These are phyloP conservation scores for Anser cygnoides DNA, from an alignment of 2,113 vertebrate genomes.

Conservation along the genomic window DNA sequence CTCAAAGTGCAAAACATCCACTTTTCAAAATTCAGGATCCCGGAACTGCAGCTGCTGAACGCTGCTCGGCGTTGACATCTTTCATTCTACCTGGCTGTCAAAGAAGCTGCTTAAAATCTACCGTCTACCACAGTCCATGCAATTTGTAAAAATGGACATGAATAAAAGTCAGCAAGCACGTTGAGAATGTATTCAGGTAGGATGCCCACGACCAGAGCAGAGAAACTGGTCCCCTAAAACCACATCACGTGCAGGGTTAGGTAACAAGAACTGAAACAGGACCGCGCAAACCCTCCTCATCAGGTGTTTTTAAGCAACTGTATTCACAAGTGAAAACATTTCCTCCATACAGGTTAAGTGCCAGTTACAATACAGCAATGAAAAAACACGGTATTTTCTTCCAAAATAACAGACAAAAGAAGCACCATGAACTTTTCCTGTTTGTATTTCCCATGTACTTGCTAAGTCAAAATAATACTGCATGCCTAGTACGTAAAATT, in stretches of 20 bases:
- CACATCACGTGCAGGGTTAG: neutral
- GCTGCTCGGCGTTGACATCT: neutral
- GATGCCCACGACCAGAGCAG: neutral
- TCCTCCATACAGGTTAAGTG: neutral
- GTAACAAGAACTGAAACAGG: neutral
- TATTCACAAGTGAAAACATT: neutral
- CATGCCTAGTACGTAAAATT: rapidly evolving
- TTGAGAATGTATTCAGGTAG: neutral
- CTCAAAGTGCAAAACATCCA: neutral
- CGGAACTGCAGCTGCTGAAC: neutral
- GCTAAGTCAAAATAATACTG: neutral
- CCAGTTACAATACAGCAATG: neutral
- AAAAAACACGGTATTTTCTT: neutral
- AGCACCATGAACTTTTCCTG: neutral
- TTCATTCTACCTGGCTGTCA: neutral
- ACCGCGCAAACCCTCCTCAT: neutral
- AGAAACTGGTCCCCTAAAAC: neutral
- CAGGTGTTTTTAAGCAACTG: neutral
- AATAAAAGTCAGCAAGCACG: neutral
- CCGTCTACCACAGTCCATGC: neutral
- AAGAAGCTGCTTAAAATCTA: neutral
- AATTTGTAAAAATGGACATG: rapidly evolving
- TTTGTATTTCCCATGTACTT: neutral
- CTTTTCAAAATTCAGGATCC: neutral
- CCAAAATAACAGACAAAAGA: neutral